Base-by-base conservation (phyloP, 1,140 invertebrate species). In the Sarcophaga bullata region DNA sequence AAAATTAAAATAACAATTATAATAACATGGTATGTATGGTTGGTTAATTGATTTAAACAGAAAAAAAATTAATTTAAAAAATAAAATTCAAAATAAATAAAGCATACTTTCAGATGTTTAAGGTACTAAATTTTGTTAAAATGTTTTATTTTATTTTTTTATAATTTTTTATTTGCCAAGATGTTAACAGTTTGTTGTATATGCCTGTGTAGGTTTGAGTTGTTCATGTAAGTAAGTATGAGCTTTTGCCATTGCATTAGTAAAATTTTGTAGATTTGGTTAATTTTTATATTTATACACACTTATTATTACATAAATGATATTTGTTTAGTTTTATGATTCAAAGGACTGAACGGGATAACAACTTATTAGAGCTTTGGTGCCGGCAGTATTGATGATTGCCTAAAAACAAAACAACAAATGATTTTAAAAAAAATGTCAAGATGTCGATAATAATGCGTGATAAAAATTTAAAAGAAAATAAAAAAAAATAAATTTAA, bases 311-410 rank as follows among this genome's bases (percentile, higher is more conserved):
- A 58, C 25, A 37, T 37, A 37, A 37, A 37, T 37, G 25, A 37
- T 37, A 37, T 37, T 37, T 37, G 25, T 37, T 37, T 37, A 37
- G 1, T 37, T 37, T 37, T 37, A 37, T 37, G 25, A 37, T 37
- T 37, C 25, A 37, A 37, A 37, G 25, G 25, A 2, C 6, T 17
- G 62, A 15, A 68, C 62, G 17, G 62, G 62, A 19, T 19, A 68
- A 68, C 62, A 19, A 68, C 62, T 68, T 68, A 68, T 78, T 78
- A 78, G 8, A 78, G 75, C 13, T 78, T 78, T 78, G 75, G 75
- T 78, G 48, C 75, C 48, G 75, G 75, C 75, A 78, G 49, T 78
- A 50, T 50, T 78, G 75, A 78, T 78, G 75, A 78, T 50, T 50
- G 48, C 75, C 48, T 78, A 78, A 78, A 78, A 49, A 75, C 73